Conservation (phyloP, 2,888 invertebrate genomes). For the Thecocarcelia acutangulata region DNA sequence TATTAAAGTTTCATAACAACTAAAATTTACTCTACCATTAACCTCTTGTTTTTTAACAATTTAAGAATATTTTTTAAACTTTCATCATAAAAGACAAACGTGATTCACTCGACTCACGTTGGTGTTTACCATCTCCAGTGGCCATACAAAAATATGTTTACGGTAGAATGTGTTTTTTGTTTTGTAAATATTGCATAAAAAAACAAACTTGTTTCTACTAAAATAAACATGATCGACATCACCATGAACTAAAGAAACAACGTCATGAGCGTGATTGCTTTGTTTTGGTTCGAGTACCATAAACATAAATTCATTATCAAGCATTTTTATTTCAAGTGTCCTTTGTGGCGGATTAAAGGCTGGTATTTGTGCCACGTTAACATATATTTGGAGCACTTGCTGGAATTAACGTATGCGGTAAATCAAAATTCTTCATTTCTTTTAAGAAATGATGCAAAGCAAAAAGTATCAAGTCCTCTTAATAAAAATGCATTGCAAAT, state of each 20-base stretch:
- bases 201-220: slow-evolving; percentile 60
- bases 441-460: background rate
- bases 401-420: background rate
- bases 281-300: background rate
- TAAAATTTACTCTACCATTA: too few relatives aligned
- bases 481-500: slow-evolving; percentile 67
- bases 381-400: slow-evolving; percentile 4
- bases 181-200: slow-evolving; percentile 22
- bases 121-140: background rate
- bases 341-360: slow-evolving; percentile 40
- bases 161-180: slow-evolving; percentile 12
- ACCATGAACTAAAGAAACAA: slow-evolving; percentile 1
- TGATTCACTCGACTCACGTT: too few relatives aligned
- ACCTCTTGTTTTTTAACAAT: too few relatives aligned
- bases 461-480: slow-evolving; percentile 13
- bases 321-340: slow-evolving; percentile 50
- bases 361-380: slow-evolving; percentile 3
- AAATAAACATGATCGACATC: slow-evolving; percentile 2
- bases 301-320: slow-evolving; percentile 23
- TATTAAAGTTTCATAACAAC: too few relatives aligned
- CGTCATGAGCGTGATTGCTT: background rate
- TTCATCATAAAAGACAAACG: too few relatives aligned
- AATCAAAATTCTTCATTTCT: background rate
- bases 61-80: too few relatives aligned
- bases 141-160: slow-evolving; percentile 44